Percentiles rank a stretch among this genome's conserved stretches.
These are phyloP conservation scores for Coremacera marginata DNA, from an alignment of 2,888 invertebrate species.

Conservation along the genomic window DNA sequence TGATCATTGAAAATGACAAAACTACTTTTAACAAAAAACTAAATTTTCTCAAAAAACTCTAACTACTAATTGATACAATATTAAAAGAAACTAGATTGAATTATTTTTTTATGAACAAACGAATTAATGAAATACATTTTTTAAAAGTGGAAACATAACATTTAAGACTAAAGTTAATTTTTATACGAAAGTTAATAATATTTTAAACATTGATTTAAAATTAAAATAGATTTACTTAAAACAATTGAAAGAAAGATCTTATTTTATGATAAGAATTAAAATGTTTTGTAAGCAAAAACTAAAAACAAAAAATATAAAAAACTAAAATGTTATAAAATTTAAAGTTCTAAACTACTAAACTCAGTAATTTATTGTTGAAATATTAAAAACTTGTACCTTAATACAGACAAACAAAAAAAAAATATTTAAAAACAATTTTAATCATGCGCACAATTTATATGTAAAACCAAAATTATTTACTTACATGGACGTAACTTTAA, in stretches of 20 bases:
- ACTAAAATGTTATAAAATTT: background rate
- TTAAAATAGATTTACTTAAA: background rate
- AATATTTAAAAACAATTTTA: conserved; percentile 4
- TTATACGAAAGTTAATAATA: conserved; percentile 29
- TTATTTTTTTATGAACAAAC: background rate
- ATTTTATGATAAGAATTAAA: background rate
- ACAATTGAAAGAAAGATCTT: background rate
- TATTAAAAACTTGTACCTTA: conserved; percentile 26
- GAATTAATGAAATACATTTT: background rate
- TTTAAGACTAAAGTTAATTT: conserved; percentile 26
- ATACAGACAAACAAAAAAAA: background rate
- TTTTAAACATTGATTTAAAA: background rate
- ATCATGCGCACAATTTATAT: conserved; percentile 36
- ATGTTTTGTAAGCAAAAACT: background rate
- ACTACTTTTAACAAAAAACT: background rate
- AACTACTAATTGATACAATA: background rate
- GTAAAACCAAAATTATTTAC: conserved; percentile 7
- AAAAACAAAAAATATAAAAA: background rate
- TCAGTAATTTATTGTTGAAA: background rate
- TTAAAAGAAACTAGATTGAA: background rate
- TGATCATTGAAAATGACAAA: background rate
- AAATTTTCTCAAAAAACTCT: background rate
- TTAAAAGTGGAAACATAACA: background rate
- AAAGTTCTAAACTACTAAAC: background rate
- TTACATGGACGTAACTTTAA: background rate